phyloP scores from a whole-genome alignment of 1,140 invertebrate genomes.

The Bombus soroeensis region DNA sequence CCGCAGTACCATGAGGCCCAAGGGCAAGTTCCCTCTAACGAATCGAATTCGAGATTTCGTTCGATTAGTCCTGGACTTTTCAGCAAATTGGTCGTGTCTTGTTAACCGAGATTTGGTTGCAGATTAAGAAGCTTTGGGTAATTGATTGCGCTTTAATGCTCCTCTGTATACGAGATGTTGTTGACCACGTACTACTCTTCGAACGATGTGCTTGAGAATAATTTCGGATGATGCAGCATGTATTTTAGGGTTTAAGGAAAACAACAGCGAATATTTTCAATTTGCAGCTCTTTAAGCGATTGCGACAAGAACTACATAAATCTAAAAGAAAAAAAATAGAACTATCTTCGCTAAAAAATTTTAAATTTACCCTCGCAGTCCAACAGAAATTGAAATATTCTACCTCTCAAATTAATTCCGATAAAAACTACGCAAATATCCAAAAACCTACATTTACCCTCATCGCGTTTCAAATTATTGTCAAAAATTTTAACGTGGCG shows the following conservation, averaged over 20 bases:
- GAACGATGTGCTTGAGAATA: neutral
- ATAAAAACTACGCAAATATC: too few species aligned
- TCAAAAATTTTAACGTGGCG: too few species aligned
- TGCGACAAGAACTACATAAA: neutral
- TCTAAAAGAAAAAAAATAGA: neutral
- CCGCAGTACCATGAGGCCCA: constrained; percentile 27
- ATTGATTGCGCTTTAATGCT: constrained; percentile 3
- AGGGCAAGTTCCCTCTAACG: constrained; percentile 16
- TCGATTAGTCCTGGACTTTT: constrained; percentile 1
- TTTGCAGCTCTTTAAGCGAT: too few species aligned
- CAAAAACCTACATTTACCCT: too few species aligned
- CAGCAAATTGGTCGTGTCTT: constrained; percentile 33
- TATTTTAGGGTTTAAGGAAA: too few species aligned
- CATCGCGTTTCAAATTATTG: too few species aligned
- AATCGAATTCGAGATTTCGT: constrained; percentile 21
- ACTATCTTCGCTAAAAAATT: neutral
- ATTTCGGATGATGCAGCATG: too few species aligned
- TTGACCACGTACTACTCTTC: neutral
- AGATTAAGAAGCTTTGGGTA: constrained; percentile 19
- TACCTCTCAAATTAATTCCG: too few species aligned
- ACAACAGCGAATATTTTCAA: too few species aligned
- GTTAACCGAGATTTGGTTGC: constrained; percentile 3
- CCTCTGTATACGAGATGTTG: neutral
- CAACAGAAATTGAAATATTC: too few species aligned
- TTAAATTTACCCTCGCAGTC: neutral